phyloP scores from a whole-genome alignment of 2,888 invertebrate species.

The Coecobrya sp. region DNA sequence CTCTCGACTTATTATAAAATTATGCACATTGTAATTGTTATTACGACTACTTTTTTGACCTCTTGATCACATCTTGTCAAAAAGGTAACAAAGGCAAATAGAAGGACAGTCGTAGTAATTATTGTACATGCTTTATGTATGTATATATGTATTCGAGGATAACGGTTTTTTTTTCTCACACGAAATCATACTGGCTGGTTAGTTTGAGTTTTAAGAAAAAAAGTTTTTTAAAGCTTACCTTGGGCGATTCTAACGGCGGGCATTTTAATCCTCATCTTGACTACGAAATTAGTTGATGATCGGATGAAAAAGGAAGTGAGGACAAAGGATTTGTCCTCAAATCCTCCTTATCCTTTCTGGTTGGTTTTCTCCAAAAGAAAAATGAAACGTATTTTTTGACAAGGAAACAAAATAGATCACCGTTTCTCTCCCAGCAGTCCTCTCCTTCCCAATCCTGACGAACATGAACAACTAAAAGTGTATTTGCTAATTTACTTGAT shows the following conservation, averaged over 20 bases:
- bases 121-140: constrained; percentile 7
- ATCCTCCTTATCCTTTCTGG: constrained; percentile 61
- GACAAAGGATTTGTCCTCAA: constrained; percentile 77
- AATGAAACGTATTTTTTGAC: no score
- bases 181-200: constrained; percentile 41
- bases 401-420: not conserved
- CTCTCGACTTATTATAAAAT: constrained; percentile 4
- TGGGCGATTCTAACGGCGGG: constrained; percentile 98
- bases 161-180: constrained; percentile 63
- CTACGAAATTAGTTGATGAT: constrained; percentile 52
- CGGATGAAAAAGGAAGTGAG: constrained; percentile 77
- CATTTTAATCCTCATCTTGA: constrained; percentile 99
- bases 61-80: constrained; percentile 53
- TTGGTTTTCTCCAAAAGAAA: not conserved
- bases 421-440: not conserved
- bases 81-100: not conserved
- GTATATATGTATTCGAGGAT: not conserved
- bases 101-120: not conserved
- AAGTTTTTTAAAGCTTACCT: constrained; percentile 90
- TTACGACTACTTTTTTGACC: constrained; percentile 18
- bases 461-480: not conserved
- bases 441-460: not conserved
- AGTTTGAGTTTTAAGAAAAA: not conserved
- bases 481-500: no score
- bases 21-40: constrained; percentile 1